Percentiles rank a stretch among this genome's conserved stretches.
Evolutionary conservation across 2,797 vertebrate genomes (phyloP).

Genomic region (Onychomys arenicola): DNA sequence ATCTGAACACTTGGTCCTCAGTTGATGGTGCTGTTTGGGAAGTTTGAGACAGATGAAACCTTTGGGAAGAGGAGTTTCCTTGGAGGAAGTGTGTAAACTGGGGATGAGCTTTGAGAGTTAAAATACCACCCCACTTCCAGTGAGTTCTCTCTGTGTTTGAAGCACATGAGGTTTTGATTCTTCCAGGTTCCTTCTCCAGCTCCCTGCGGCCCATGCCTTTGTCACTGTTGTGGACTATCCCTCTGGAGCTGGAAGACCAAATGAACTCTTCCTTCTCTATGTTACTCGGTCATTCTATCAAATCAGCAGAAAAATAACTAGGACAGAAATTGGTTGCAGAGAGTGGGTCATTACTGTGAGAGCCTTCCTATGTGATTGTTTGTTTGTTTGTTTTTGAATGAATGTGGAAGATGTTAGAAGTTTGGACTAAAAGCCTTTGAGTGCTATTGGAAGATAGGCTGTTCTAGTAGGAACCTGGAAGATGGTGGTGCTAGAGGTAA

Average conservation of each 20-base stretch:
- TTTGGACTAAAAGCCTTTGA: neutral
- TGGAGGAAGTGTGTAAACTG: neutral
- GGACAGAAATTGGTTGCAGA: neutral
- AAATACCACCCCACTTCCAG: neutral
- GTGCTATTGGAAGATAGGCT: neutral
- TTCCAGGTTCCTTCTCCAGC: neutral
- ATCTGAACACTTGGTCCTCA: neutral
- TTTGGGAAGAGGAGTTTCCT: neutral
- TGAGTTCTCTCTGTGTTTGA: neutral
- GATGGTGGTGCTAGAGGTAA: fast-evolving
- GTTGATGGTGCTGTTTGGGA: neutral
- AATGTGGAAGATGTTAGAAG: neutral
- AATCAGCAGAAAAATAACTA: neutral
- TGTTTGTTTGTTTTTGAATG: neutral
- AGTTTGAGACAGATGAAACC: neutral
- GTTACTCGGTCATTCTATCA: neutral
- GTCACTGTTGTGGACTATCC: neutral
- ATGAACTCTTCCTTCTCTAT: neutral
- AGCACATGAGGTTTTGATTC: neutral
- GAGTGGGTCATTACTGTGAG: neutral
- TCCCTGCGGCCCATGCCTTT: neutral
- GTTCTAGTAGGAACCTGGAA: neutral
- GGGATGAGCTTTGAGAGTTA: neutral
- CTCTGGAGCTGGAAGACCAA: neutral
- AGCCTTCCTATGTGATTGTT: neutral